Conservation (phyloP, 64 coral and sea anemone species). For the Montipora capricornis region DNA sequence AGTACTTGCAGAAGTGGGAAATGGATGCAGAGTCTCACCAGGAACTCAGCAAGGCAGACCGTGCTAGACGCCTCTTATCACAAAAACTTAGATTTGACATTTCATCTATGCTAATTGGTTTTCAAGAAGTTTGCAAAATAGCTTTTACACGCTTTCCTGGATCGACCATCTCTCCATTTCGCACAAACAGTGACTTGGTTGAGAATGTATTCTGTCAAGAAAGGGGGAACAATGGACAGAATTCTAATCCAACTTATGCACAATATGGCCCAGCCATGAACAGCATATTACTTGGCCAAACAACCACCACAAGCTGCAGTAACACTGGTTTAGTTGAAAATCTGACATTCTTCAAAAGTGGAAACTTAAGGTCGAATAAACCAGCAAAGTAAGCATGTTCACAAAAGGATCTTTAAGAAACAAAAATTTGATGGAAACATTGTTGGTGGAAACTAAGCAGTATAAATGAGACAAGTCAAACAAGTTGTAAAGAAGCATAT, state of each 20-base stretch:
- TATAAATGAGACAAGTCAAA: too few species aligned
- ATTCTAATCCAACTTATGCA: slow-evolving; percentile 46
- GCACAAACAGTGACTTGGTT: slow-evolving; percentile 55
- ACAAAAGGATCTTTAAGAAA: not conserved
- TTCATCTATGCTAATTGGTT: slow-evolving; percentile 52
- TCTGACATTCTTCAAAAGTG: slow-evolving; percentile 16
- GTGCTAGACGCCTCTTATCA: slow-evolving; percentile 40
- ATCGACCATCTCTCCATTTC: slow-evolving; percentile 15
- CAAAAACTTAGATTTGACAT: slow-evolving; percentile 68
- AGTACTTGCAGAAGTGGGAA: slow-evolving; percentile 25
- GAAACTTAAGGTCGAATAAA: slow-evolving; percentile 3
- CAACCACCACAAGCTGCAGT: slow-evolving; percentile 26
- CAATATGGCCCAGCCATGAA: slow-evolving; percentile 61
- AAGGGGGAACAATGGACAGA: slow-evolving; percentile 52
- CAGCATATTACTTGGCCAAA: slow-evolving; percentile 51
- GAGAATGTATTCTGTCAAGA: slow-evolving; percentile 69
- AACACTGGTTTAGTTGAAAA: slow-evolving; percentile 44
- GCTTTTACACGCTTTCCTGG: slow-evolving; percentile 29
- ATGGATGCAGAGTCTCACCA: not conserved
- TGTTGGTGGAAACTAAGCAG: too few species aligned
- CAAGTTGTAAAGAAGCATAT: too few species aligned
- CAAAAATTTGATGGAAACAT: too few species aligned
- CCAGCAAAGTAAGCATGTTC: not conserved
- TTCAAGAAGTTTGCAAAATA: slow-evolving; percentile 46
- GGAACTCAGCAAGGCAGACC: slow-evolving; percentile 7